These are phyloP conservation scores for Merodon equestris DNA, from an alignment of 2,888 invertebrate genomes.

Conservation along the genomic window DNA sequence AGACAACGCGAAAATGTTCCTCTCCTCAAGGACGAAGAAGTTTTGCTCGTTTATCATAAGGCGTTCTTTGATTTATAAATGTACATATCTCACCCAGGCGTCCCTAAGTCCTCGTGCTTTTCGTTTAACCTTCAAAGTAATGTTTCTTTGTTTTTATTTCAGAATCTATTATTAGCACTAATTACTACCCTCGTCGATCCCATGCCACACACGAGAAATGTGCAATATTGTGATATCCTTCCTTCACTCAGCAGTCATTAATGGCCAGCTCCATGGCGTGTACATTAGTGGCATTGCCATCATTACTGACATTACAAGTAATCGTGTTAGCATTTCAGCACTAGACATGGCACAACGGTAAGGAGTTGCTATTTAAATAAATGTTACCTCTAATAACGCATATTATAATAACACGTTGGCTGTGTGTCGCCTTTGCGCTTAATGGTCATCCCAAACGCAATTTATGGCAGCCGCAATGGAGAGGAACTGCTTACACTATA, in stretches of 20 bases:
- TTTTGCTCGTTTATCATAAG: too few species aligned
- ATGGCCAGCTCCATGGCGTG: conserved; percentile 51
- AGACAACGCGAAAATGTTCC: too few species aligned
- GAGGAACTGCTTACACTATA: not conserved
- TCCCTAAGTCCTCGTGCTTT: too few species aligned
- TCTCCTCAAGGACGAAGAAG: too few species aligned
- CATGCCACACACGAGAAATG: too few species aligned
- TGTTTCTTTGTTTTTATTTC: conserved; percentile 7
- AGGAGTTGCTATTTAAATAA: conserved; percentile 36
- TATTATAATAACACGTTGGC: conserved; percentile 25
- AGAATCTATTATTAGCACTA: conserved; percentile 18
- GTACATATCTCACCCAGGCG: too few species aligned
- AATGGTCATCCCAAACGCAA: conserved; percentile 53
- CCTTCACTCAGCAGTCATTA: conserved; percentile 31
- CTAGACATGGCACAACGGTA: not conserved
- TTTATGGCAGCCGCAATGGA: conserved; percentile 39
- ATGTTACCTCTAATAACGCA: conserved; percentile 37
- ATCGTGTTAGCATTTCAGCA: too few species aligned
- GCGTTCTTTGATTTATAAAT: too few species aligned
- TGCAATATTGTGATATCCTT: conserved; percentile 25
- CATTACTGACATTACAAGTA: too few species aligned
- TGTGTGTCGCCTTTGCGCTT: conserved; percentile 22
- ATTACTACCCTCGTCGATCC: not conserved
- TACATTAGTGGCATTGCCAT: conserved; percentile 21
- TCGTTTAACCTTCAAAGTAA: too few species aligned